A percentile compares a stretch with the other conserved stretches of the same genome.
phyloP scores from a whole-genome alignment of 2,888 invertebrate genomes.

The Lycia hirtaria region DNA sequence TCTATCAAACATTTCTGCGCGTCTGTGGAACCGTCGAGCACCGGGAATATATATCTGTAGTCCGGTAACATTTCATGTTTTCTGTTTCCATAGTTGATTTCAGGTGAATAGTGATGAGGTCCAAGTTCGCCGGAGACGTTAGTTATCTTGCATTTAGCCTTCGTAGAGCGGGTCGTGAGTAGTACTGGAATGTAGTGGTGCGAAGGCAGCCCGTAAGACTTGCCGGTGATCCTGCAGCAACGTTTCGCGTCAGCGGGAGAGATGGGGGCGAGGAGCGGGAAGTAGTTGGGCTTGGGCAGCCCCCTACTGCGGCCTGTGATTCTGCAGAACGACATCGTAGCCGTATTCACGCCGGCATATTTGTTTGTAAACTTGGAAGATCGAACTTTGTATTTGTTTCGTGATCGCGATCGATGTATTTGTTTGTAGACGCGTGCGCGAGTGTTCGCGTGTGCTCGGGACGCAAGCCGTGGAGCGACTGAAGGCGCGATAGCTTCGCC shows the following conservation, averaged over 20 bases:
- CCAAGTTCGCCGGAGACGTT: slow-evolving; percentile 86
- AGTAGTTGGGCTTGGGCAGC: slow-evolving; percentile 93
- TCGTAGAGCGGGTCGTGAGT: slow-evolving; percentile 79
- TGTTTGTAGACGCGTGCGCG: slow-evolving; percentile 55
- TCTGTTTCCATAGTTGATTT: slow-evolving; percentile 87
- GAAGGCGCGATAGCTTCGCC: slow-evolving; percentile 53
- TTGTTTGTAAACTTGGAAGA: slow-evolving; percentile 60
- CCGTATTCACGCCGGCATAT: slow-evolving; percentile 70
- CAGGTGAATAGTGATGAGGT: slow-evolving; percentile 86
- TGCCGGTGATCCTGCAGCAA: slow-evolving; percentile 92
- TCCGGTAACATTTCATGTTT: slow-evolving; percentile 88
- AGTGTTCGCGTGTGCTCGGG: slow-evolving; percentile 63
- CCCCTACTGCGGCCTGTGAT: slow-evolving; percentile 92
- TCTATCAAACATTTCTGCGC: slow-evolving; percentile 87
- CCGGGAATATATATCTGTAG: slow-evolving; percentile 91
- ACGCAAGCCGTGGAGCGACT: slow-evolving; percentile 71
- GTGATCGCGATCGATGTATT: slow-evolving; percentile 55
- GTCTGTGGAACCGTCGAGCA: slow-evolving; percentile 88
- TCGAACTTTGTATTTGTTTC: slow-evolving; percentile 43
- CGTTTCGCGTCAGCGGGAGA: slow-evolving; percentile 93
- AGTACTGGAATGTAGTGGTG: slow-evolving; percentile 93
- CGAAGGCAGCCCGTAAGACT: slow-evolving; percentile 89
- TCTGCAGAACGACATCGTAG: slow-evolving; percentile 90
- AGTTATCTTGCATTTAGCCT: slow-evolving; percentile 87
- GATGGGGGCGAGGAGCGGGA: slow-evolving; percentile 91